phyloP scores from a whole-genome alignment of 1,140 invertebrate species.

The Dinothrombium tinctorium region DNA sequence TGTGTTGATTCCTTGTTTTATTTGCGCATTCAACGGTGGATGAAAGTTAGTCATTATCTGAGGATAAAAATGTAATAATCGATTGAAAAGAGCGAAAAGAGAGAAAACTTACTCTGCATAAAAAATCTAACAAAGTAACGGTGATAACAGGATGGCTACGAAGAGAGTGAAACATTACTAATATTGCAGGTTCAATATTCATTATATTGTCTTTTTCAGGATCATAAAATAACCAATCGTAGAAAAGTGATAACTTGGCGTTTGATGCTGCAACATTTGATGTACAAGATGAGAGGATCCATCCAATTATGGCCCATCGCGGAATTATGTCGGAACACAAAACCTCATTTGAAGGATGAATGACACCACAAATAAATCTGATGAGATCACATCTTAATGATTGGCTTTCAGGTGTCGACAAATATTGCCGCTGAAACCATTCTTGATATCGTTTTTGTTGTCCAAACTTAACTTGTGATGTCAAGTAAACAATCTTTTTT shows the following conservation, averaged over 20 bases:
- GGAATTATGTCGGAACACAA: constrained; percentile 94
- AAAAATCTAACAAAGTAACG: constrained; percentile 75
- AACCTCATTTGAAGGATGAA: constrained; percentile 90
- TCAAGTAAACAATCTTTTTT: constrained; percentile 73
- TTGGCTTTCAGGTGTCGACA: constrained; percentile 88
- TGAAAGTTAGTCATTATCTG: constrained; percentile 84
- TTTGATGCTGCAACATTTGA: constrained; percentile 77
- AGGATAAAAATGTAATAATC: constrained; percentile 17
- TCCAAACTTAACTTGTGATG: constrained; percentile 66
- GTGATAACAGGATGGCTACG: constrained; percentile 82
- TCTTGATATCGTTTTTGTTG: constrained; percentile 93
- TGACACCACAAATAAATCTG: constrained; percentile 86
- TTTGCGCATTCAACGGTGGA: constrained; percentile 53
- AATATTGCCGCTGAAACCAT: constrained; percentile 91
- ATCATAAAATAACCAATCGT: constrained; percentile 93
- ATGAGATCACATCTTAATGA: constrained; percentile 80
- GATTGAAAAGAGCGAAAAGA: constrained; percentile 7
- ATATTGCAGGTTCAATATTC: constrained; percentile 95
- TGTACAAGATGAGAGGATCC: constrained; percentile 86
- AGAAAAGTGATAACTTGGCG: constrained; percentile 84
- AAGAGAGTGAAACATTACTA: constrained; percentile 94
- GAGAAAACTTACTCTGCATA: constrained; percentile 44
- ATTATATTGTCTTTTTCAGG: constrained; percentile 90
- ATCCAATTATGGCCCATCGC: constrained; percentile 92
- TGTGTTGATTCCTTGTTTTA: constrained; percentile 65